Percentiles rank a stretch among this genome's conserved stretches.
These are phyloP conservation scores for Neogale vison DNA, from an alignment of 2,113 vertebrate species.

Conservation along the genomic window DNA sequence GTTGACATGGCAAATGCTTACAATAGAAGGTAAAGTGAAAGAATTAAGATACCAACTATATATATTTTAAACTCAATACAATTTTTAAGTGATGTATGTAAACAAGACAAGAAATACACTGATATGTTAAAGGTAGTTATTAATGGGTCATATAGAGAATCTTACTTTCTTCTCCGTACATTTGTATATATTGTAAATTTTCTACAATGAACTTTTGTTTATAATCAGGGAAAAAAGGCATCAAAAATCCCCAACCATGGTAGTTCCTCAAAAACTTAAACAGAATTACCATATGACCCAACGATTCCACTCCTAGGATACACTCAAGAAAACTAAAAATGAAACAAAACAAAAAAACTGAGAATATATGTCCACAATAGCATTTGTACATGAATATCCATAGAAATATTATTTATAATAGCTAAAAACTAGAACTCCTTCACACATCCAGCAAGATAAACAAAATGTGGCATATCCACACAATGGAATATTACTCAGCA, in stretches of 20 bases:
- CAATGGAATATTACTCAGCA: neutral
- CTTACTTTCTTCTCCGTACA: neutral
- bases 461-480: too few species aligned
- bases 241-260: conserved; percentile 15
- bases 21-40: neutral
- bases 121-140: neutral
- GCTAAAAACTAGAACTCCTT: neutral
- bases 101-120: neutral
- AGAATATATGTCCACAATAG: neutral
- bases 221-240: neutral
- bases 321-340: neutral
- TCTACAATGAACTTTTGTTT: neutral
- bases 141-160: neutral
- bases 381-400: neutral
- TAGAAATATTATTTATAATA: neutral
- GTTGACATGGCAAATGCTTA: neutral
- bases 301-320: neutral
- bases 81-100: neutral
- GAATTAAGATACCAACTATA: neutral
- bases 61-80: neutral
- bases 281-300: neutral
- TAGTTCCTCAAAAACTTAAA: conserved; percentile 53
- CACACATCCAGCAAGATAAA: neutral
- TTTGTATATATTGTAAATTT: neutral
- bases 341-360: neutral